Conservation (phyloP, 2,113 vertebrate genomes). For the Uria lomvia region DNA sequence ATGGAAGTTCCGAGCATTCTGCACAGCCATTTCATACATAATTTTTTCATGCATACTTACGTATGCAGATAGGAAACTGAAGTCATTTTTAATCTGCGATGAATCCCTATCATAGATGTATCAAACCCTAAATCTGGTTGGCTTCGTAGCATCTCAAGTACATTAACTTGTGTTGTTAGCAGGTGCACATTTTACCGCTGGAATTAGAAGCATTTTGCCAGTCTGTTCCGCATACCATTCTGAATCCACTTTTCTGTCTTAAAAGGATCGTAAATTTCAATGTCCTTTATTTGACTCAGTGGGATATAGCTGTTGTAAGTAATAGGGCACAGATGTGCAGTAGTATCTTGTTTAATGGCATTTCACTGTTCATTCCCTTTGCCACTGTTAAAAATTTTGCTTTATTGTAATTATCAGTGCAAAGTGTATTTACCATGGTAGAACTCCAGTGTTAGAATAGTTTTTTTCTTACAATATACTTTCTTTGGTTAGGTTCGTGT, state of each 20-base stretch:
- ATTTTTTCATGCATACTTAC: conserved; percentile 64
- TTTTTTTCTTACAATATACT: conserved; percentile 72
- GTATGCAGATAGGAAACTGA: conserved; percentile 65
- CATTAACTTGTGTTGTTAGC: conserved; percentile 74
- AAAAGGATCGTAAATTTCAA: conserved; percentile 75
- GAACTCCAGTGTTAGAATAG: conserved; percentile 80
- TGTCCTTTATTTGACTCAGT: conserved; percentile 81
- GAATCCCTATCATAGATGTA: conserved; percentile 68
- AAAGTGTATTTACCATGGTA: conserved; percentile 82
- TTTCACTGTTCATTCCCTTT: conserved; percentile 80
- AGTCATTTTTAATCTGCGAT: conserved; percentile 70
- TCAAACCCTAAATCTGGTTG: conserved; percentile 68
- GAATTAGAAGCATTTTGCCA: conserved; percentile 74
- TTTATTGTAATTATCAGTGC: conserved; percentile 81
- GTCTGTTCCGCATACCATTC: conserved; percentile 78
- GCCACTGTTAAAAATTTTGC: conserved; percentile 75
- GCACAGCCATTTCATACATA: conserved; percentile 60
- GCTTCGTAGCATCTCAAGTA: conserved; percentile 69
- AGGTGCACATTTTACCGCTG: conserved; percentile 74
- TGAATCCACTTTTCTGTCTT: conserved; percentile 78
- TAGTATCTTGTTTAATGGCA: conserved; percentile 79
- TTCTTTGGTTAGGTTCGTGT: conserved; percentile 80
- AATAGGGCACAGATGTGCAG: conserved; percentile 79
- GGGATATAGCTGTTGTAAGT: conserved; percentile 79
- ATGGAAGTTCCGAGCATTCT: conserved; percentile 66